Evolutionary conservation across 2,888 invertebrate genomes (phyloP).

Genomic region (Diarsia rubi): DNA sequence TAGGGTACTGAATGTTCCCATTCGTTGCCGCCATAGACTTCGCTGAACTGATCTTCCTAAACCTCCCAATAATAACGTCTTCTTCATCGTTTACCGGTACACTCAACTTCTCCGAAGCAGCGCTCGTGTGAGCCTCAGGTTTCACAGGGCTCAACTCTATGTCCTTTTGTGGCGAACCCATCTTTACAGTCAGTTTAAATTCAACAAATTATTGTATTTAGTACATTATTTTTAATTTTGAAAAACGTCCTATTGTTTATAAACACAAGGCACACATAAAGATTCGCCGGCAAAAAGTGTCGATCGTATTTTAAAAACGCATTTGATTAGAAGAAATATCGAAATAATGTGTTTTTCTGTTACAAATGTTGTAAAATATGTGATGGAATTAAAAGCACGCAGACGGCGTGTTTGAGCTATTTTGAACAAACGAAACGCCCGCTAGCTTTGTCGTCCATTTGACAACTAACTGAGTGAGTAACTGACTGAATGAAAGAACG

Average conservation of each 20-base stretch:
- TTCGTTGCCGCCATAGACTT: slow-evolving; percentile 90
- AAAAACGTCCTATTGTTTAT: not conserved
- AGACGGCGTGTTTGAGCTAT: slow-evolving; percentile 20
- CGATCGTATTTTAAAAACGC: slow-evolving; percentile 1
- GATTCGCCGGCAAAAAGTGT: slow-evolving; percentile 10
- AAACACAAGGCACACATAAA: slow-evolving; percentile 11
- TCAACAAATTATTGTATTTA: slow-evolving; percentile 31
- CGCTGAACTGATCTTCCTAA: slow-evolving; percentile 89
- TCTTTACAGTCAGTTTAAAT: slow-evolving; percentile 61
- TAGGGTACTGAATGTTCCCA: slow-evolving; percentile 86
- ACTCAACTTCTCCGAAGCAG: slow-evolving; percentile 71
- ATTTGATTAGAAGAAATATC: not conserved
- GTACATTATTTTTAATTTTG: slow-evolving; percentile 50
- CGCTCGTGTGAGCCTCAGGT: slow-evolving; percentile 70
- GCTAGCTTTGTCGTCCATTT: slow-evolving; percentile 41
- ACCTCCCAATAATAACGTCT: slow-evolving; percentile 88
- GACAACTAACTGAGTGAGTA: slow-evolving; percentile 57
- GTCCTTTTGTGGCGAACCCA: slow-evolving; percentile 84
- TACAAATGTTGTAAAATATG: slow-evolving; percentile 40
- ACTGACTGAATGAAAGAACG: slow-evolving; percentile 41
- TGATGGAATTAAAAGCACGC: slow-evolving; percentile 41
- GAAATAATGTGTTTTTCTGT: slow-evolving; percentile 50
- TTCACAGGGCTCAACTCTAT: slow-evolving; percentile 86
- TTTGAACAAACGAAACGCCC: slow-evolving; percentile 51
- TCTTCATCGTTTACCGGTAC: slow-evolving; percentile 83